phyloP scores from a whole-genome alignment of 1,140 invertebrate genomes.

The Halotydeus destructor region DNA sequence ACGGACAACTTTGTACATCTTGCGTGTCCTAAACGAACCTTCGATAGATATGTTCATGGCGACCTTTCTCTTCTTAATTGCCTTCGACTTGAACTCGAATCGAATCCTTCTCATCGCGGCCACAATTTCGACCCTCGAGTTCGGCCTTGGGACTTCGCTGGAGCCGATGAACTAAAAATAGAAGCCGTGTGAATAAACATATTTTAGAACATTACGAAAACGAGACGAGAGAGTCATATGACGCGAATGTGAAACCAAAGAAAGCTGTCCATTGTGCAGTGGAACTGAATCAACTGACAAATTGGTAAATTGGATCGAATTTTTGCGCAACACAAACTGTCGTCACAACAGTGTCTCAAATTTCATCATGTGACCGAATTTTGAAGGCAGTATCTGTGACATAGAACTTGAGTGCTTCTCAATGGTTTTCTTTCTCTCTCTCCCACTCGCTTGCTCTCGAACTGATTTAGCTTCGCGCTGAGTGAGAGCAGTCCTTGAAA shows the following conservation, averaged over 20 bases:
- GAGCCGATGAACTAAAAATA: conserved; percentile 86
- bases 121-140: conserved; percentile 87
- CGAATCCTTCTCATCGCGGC: conserved; percentile 92
- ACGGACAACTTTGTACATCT: no score
- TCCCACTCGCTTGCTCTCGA: no score
- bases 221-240: not conserved
- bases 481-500: no score
- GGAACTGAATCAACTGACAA: no score
- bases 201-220: conserved; percentile 9
- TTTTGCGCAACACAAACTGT: not conserved
- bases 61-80: conserved; percentile 93
- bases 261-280: conserved; percentile 1
- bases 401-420: no score
- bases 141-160: conserved; percentile 82
- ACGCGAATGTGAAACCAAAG: no score
- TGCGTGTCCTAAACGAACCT: no score
- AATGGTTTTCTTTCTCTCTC: no score
- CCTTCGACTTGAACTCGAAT: conserved; percentile 93
- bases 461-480: no score
- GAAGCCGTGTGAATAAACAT: conserved; percentile 22
- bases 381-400: no score
- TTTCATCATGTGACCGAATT: no score
- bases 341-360: no score
- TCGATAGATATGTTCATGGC: conserved; percentile 80
- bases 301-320: not conserved